Conservation (phyloP, 2,113 vertebrate species). For the Globicephala melas region DNA sequence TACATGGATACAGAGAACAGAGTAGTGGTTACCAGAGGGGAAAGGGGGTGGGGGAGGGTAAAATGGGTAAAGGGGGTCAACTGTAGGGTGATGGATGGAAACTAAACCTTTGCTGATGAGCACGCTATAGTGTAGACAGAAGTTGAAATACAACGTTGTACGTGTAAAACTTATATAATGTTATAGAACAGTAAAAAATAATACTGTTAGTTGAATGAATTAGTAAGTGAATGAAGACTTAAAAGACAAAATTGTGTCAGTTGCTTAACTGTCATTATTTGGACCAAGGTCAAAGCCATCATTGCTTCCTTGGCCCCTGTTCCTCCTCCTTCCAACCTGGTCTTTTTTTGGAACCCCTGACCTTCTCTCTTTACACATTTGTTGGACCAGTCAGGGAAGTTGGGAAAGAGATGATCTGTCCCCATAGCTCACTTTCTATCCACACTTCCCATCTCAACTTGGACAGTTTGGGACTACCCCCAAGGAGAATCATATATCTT, state of each 20-base stretch:
- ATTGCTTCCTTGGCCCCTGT: neutral
- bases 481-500: neutral
- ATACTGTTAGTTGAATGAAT: neutral
- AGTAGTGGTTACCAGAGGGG: neutral
- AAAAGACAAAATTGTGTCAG: neutral
- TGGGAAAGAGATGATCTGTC: neutral
- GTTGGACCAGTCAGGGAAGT: neutral
- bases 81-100: neutral
- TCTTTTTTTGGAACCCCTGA: neutral
- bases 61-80: neutral
- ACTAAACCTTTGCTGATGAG: neutral
- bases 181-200: neutral
- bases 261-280: neutral
- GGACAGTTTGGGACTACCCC: neutral
- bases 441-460: neutral
- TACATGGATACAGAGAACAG: neutral
- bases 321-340: neutral
- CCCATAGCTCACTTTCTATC: neutral
- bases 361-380: neutral
- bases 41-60: neutral
- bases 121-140: neutral
- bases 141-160: neutral
- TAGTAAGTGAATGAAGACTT: neutral
- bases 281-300: neutral
- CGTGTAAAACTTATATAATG: neutral